A percentile compares a stretch with the other conserved stretches of the same genome.
Evolutionary conservation across 2,113 vertebrate species (phyloP).

Genomic region (Oryzias woworae): DNA sequence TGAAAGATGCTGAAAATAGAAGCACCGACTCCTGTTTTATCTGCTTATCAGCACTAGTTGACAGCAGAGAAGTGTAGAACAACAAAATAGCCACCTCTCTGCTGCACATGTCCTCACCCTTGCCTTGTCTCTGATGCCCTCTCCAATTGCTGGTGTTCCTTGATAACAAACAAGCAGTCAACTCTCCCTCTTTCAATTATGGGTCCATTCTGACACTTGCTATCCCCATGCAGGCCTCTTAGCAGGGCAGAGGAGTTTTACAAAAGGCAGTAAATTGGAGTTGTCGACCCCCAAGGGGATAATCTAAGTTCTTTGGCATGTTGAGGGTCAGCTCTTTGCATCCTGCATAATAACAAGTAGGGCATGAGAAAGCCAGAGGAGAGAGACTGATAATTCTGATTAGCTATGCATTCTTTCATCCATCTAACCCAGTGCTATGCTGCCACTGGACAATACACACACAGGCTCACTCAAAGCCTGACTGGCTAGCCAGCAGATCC

Average conservation of each 20-base stretch:
- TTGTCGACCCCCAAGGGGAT: conserved; percentile 42
- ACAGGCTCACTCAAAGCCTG: conserved; percentile 20
- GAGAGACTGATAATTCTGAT: conserved; percentile 52
- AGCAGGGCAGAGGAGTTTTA: conserved; percentile 28
- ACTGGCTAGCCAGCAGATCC: conserved; percentile 44
- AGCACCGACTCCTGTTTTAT: conserved; percentile 10
- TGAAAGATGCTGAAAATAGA: conserved; percentile 16
- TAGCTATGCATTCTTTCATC: conserved; percentile 47
- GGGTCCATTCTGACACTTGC: conserved; percentile 36
- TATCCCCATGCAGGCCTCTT: conserved; percentile 37
- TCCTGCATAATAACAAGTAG: conserved; percentile 45
- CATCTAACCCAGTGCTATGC: conserved; percentile 22
- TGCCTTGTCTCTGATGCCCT: conserved; percentile 29
- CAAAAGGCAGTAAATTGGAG: conserved; percentile 53
- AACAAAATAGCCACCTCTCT: conserved; percentile 33
- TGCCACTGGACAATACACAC: conserved; percentile 16
- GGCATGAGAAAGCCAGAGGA: conserved; percentile 40
- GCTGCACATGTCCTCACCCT: conserved; percentile 20
- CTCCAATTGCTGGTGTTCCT: conserved; percentile 36
- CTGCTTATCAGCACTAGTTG: conserved; percentile 1
- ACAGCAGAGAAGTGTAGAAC: conserved; percentile 17
- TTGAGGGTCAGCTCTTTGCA: conserved; percentile 57
- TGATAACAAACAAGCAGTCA: conserved; percentile 57
- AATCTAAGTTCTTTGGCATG: conserved; percentile 50
- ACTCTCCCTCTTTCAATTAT: conserved; percentile 60